Evolutionary conservation across 2,888 invertebrate species (phyloP), one percentile per base, ranked within the genome.

Genomic region (Oligia latruncula): DNA sequence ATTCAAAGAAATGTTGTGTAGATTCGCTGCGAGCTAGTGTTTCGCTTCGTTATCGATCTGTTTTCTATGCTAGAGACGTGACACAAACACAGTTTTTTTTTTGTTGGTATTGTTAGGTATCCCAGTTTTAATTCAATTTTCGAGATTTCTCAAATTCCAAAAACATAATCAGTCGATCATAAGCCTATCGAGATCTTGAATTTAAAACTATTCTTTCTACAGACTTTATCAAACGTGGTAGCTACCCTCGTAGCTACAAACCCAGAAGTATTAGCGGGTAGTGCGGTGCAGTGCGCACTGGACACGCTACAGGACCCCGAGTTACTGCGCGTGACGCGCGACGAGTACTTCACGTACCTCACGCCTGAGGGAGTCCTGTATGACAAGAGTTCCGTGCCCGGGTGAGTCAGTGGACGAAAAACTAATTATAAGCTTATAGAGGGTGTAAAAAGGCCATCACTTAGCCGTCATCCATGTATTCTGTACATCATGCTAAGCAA

Each of bases 311-410:
- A 95, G 76, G 97, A 98, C 91, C 95, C 97, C 0, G 97, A 97
- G 80, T 97, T 99, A 87, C 96, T 98, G 74, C 97, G 97, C 84
- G 97, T 99, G 46, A 98, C 98, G 0, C 97, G 98, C 97, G 97
- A 96, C 91, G 96, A 96, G 90, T 96, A 96, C 93, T 96, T 96
- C 93, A 95, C 95, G 0, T 96, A 95, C 95, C 97, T 98, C 87
- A 99, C 98, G 46, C 99, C 99, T 0, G 98, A 99, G 78, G 99
- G 99, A 4, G 98, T 99, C 92, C 97, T 99, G 0, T 99, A 98
- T 93, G 99, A 99, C 95, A 99, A 98, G 95, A 98, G 98, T 86
- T 90, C 94, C 1, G 94, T 96, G 85, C 96, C 96, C 0, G 96
- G 96, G 96, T 96, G 43, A 73, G 85, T 62, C 29, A 13, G 6